Percentiles rank a stretch among this genome's conserved stretches.
These are phyloP conservation scores for Metopolophium dirhodum DNA, from an alignment of 1,140 invertebrate genomes.

Conservation along the genomic window DNA sequence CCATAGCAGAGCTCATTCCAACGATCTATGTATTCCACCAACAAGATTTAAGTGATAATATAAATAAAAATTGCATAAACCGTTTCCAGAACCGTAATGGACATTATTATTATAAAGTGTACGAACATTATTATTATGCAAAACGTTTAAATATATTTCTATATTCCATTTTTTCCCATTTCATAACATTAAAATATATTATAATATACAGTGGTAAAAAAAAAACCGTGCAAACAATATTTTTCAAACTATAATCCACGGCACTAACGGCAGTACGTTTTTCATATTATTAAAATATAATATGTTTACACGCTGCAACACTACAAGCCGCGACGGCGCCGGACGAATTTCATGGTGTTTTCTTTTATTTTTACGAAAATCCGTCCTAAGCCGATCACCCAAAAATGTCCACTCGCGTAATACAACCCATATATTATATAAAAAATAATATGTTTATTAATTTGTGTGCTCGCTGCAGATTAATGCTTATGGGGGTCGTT, in stretches of 20 bases:
- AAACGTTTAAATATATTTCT: conserved; percentile 14
- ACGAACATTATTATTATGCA: not conserved
- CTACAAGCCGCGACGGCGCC: not conserved
- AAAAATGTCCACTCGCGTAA: not conserved
- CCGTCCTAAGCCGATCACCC: not conserved
- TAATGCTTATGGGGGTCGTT: not conserved
- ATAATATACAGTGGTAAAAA: not conserved
- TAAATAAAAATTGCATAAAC: not conserved
- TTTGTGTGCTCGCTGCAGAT: not conserved
- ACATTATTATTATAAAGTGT: not conserved
- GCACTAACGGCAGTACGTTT: not conserved
- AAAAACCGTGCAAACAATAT: not conserved
- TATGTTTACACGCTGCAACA: not conserved
- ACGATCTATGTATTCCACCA: not conserved
- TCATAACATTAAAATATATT: not conserved
- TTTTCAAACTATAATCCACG: not conserved
- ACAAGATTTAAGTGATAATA: not conserved
- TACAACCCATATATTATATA: not conserved
- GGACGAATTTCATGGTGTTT: not conserved
- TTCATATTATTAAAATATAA: conserved; percentile 16
- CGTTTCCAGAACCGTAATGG: not conserved
- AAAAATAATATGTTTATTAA: not conserved
- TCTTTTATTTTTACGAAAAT: not conserved
- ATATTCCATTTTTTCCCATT: not conserved
- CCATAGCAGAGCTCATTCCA: not conserved